Base-by-base conservation (phyloP, 1,140 invertebrate species). In the Oryctes rhinoceros region DNA sequence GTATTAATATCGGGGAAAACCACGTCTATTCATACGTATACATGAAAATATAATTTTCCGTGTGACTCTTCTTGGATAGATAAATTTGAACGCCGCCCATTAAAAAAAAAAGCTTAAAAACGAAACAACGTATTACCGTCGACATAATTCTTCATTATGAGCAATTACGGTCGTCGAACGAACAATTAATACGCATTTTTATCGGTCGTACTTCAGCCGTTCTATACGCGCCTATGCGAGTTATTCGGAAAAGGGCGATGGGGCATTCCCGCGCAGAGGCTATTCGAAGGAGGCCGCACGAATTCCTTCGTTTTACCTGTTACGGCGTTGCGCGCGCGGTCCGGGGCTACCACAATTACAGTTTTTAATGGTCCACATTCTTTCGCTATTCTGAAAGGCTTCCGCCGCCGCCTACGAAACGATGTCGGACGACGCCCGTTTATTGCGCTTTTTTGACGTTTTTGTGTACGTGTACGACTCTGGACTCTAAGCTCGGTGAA, bases 361-460 rank as follows among this genome's bases (percentile, higher is more conserved):
- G 39, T 59, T 59, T 59, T 59, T 59, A 59, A 59, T 59, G 53
- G 53, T 18, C 53, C 18, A 59, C 53, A 59, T 59, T 59, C 53
- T 59, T 59, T 59, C 53, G 53, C 53, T 59, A 59, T 59, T 59
- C 53, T 59, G 15, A 13, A 59, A n/a, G 18, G 53, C 15, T 18
- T 18, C 18, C 4, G 53, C 53, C 4, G 53, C 53, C 53, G 53
- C 53, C 53, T 59, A 59, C 53, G 53, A 18, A 15, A 15, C 53
- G 53, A 3, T 59, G 53, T 30, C 24, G 24, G 2, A 59, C 18
- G 53, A 59, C 15, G 53, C 3, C 24, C n/a, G 53, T n/a, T 59
- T 59, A n/a, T n/a, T 13, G 11, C 24, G 24, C 24, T 30, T 15
- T 53, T 10, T 13, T 53, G 49, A 15, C n/a, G 49, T 53, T 44